Evolutionary conservation across 2,113 vertebrate species (phyloP), one percentile per base, ranked within the genome.

Genomic region (Anhinga rufa): DNA sequence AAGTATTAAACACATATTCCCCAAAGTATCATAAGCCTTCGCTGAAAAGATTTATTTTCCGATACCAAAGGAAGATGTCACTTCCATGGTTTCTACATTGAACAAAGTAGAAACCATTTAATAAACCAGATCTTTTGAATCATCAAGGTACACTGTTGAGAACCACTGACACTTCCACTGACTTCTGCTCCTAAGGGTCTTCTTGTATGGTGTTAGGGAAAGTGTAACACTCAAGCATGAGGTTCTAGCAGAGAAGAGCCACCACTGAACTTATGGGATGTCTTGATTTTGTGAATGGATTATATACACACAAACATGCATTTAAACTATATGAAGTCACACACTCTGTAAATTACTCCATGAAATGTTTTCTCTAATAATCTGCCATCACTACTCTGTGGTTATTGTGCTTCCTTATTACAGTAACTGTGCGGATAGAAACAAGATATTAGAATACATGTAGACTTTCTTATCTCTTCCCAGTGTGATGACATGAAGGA

Each of bases 201-300:
- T 31, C 32, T 80, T 64, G 21, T 29, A 22, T 20, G 58, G 34
- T 66, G 38, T 55, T 46, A 76, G 1, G 1, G 26, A 21, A 85
- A 51, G 12, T 12, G 7, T 81, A 85, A 48, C 0, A 0, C 26
- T 72, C 22, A 58, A 34, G 36, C 1, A 0, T 58, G 14, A 72
- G 7, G 10, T 74, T 60, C 19, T 29, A 81, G 15, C 14, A 86
- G 24, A 81, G 58, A 86, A 82, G 31, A 72, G 3, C 21, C 80
- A 22, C 20, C 9, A 31, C 42, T 49, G 48, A 80, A 57, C 32
- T 91, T 75, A 52, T 1, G 36, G 16, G 9, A 52, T 66, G 24
- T n/a, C 25, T 69, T 69, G 24, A 14, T 71, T 86, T 86, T 28
- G 17, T 71, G 32, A 57, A 62, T 9, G 4, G 5, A 31, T 82